Conservation (phyloP, 2,888 invertebrate species). For the Chromoteleia sp. region DNA sequence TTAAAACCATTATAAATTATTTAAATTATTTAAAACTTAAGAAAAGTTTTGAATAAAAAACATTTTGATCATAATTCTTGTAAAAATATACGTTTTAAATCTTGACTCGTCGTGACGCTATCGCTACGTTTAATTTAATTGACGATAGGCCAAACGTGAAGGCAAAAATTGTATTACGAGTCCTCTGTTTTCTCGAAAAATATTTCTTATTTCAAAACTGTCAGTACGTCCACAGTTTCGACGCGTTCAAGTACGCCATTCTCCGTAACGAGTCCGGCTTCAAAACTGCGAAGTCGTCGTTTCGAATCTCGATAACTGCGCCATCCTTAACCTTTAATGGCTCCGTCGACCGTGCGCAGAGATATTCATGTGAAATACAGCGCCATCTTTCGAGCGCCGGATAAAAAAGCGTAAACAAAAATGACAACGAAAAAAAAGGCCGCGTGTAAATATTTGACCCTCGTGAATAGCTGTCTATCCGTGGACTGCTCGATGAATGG, state of each 20-base stretch:
- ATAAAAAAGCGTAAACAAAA: not conserved
- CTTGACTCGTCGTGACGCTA: too few relatives aligned
- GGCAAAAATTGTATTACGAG: too few relatives aligned
- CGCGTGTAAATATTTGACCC: slow-evolving; percentile 45
- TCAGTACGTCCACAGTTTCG: not conserved
- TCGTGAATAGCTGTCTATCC: slow-evolving; percentile 42
- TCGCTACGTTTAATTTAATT: too few relatives aligned
- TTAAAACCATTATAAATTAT: too few relatives aligned
- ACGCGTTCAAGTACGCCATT: too few relatives aligned
- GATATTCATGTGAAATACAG: slow-evolving; percentile 23
- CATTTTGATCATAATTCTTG: too few relatives aligned
- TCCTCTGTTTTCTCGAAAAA: too few relatives aligned
- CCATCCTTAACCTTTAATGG: slow-evolving; percentile 32
- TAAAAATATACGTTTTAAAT: too few relatives aligned
- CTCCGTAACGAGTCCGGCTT: not conserved
- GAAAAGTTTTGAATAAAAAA: too few relatives aligned
- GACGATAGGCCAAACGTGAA: too few relatives aligned
- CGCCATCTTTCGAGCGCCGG: slow-evolving; percentile 21
- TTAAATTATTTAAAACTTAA: too few relatives aligned
- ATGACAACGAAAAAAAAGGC: slow-evolving; percentile 7
- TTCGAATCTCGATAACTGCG: slow-evolving; percentile 13
- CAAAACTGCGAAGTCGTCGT: slow-evolving; percentile 3
- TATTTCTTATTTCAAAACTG: too few relatives aligned
- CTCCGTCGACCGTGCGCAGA: not conserved
- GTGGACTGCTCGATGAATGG: slow-evolving; percentile 43